Conservation (phyloP, 2,113 vertebrate genomes). For the Odobenus rosmarus region DNA sequence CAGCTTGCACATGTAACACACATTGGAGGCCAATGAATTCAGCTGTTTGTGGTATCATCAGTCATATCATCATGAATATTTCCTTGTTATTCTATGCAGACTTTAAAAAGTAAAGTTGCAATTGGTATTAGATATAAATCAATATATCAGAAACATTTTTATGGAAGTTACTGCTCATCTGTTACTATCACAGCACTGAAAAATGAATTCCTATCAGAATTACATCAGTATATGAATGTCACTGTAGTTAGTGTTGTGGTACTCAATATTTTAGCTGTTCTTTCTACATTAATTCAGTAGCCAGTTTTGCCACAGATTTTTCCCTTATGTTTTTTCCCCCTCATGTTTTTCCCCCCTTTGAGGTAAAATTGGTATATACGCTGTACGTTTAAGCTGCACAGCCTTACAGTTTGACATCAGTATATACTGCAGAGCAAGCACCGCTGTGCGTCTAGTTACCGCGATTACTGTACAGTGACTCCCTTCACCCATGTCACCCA, state of each 20-base stretch:
- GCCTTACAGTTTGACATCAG: neutral
- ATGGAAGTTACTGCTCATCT: neutral
- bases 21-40: neutral
- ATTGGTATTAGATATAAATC: neutral
- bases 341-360: neutral
- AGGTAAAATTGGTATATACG: neutral
- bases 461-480: neutral
- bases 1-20: neutral
- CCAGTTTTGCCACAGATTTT: neutral
- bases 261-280: neutral
- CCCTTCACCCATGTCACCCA: too few relatives aligned
- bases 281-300: neutral
- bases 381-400: neutral
- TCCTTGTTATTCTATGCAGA: neutral
- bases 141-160: neutral
- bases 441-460: neutral
- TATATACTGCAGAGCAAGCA: neutral
- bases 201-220: neutral
- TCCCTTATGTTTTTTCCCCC: neutral
- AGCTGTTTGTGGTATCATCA: conserved; percentile 21
- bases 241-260: neutral
- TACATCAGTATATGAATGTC: neutral
- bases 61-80: neutral
- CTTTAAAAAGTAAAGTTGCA: neutral
- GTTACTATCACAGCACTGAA: neutral